Evolutionary conservation across 1,140 invertebrate genomes (phyloP).

Genomic region (Gryon sp.): DNA sequence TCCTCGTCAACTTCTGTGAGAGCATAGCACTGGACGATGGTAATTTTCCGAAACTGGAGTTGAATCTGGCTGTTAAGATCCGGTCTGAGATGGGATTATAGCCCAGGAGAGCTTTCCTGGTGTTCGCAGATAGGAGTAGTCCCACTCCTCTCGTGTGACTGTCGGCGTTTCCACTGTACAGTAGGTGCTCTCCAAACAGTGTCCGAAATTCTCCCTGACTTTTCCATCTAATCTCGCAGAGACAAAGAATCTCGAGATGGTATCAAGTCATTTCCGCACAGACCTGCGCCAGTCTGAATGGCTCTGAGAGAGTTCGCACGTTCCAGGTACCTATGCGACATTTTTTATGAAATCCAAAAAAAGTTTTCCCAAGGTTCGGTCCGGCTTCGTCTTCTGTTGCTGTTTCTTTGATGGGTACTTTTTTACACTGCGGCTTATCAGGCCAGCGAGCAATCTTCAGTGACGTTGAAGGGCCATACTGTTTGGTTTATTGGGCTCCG

Average conservation of each 20-base stretch:
- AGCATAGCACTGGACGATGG: conserved; percentile 36
- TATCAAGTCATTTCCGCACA: conserved; percentile 12
- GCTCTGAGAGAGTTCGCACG: conserved; percentile 28
- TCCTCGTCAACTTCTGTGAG: conserved; percentile 21
- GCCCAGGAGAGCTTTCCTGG: conserved; percentile 7
- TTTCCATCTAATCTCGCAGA: conserved; percentile 23
- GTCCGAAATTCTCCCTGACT: conserved; percentile 8
- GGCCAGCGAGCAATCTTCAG: conserved; percentile 36
- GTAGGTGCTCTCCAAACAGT: not conserved
- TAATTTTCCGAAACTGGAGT: conserved; percentile 38
- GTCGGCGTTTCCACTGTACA: conserved; percentile 12
- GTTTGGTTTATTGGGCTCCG: not conserved
- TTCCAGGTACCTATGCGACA: conserved; percentile 37
- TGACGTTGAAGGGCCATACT: conserved; percentile 20
- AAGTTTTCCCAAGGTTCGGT: conserved; percentile 23
- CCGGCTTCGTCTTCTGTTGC: conserved; percentile 12
- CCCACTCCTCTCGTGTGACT: conserved; percentile 8
- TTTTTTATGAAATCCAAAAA: conserved; percentile 30
- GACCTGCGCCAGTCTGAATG: conserved; percentile 16
- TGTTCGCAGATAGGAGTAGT: not conserved
- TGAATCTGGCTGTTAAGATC: conserved; percentile 15
- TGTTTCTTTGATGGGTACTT: conserved; percentile 10
- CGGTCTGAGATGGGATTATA: conserved; percentile 29
- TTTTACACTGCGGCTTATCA: conserved; percentile 45
- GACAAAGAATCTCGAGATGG: conserved; percentile 17